Evolutionary conservation across 2,888 invertebrate species (phyloP), one percentile per base, ranked within the genome.

Genomic region (Drosophila macrothrix): DNA sequence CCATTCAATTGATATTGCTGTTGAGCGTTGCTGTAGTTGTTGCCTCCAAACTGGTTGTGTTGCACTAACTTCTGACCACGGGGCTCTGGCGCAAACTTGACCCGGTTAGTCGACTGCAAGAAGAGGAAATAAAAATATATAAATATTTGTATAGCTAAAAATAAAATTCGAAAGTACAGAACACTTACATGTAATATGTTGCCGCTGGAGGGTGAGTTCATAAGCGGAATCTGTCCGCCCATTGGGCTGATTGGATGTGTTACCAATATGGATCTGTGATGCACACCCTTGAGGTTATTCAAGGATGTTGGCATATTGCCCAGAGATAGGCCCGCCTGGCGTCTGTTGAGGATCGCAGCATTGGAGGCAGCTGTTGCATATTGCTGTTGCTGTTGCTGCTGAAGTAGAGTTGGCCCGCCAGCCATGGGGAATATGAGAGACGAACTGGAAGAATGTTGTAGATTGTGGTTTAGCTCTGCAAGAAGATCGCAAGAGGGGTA

Each of bases 131-230:
- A 29, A n/a, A 29, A n/a, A 43, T n/a, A 19, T 16, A 12, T 41
- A 3, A 16, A 39, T 28, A 14, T 28, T n/a, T 46, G 4, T 28
- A 9, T 28, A 29, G 1, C 10, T 28, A 53, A 41, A 19, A 22
- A 19, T 25, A n/a, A 10, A 10, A 16, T 54, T 31, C n/a, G 3
- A 1, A 28, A 29, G 7, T 25, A 3, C 0, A 7, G 28, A 46
- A 2, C 10, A 75, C 85, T 82, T 83, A 93, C 94, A 90, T 96
- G 95, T 85, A 96, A 94, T 88, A 97, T 95, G 84, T 96, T 97
- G 73, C 96, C 96, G 83, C 94, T 95, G 35, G 96, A 96, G 79
- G 96, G 96, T 82, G 96, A 96, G 92, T 96, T 94, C 49, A 93
- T 91, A 49, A 93, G 79, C 28, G 93, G 93, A 68, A 93, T 74